Evolutionary conservation across 2,113 vertebrate species (phyloP).

Genomic region (Gasterosteus aculeatus): DNA sequence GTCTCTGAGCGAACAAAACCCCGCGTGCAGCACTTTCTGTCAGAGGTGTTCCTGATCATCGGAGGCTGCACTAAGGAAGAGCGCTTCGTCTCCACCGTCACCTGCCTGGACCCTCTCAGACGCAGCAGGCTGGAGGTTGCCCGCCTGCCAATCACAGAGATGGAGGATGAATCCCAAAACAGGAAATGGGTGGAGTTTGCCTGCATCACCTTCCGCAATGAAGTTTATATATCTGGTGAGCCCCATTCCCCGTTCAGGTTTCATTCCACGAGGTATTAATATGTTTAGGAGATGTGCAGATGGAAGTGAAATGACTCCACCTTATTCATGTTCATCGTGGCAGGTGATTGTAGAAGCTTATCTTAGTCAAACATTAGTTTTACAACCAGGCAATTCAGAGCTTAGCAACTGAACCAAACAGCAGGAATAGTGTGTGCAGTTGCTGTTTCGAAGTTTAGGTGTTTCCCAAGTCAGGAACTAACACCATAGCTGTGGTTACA

Average conservation of each 20-base stretch:
- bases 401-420: slow-evolving; percentile 17
- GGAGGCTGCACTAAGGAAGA: slow-evolving; percentile 97
- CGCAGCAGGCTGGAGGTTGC: slow-evolving; percentile 97
- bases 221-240: slow-evolving; percentile 96
- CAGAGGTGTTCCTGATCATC: slow-evolving; percentile 97
- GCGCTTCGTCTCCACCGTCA: slow-evolving; percentile 94
- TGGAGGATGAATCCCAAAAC: slow-evolving; percentile 88
- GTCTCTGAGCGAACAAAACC: slow-evolving; percentile 96
- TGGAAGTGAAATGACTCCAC: background rate
- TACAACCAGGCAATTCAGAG: background rate
- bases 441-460: slow-evolving; percentile 47
- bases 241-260: background rate
- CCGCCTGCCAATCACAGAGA: slow-evolving; percentile 89
- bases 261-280: background rate
- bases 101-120: slow-evolving; percentile 94
- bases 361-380: background rate
- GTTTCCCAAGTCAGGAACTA: slow-evolving; percentile 57
- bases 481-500: background rate
- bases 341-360: background rate
- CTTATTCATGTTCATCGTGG: background rate
- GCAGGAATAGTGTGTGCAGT: slow-evolving; percentile 12
- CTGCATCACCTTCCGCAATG: slow-evolving; percentile 93
- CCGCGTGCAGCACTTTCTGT: slow-evolving; percentile 91
- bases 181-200: slow-evolving; percentile 99
- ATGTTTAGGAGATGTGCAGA: background rate